Percentiles rank a stretch among this genome's conserved stretches.
Conservation (phyloP, 2,113 vertebrate species). For the Ia io region DNA sequence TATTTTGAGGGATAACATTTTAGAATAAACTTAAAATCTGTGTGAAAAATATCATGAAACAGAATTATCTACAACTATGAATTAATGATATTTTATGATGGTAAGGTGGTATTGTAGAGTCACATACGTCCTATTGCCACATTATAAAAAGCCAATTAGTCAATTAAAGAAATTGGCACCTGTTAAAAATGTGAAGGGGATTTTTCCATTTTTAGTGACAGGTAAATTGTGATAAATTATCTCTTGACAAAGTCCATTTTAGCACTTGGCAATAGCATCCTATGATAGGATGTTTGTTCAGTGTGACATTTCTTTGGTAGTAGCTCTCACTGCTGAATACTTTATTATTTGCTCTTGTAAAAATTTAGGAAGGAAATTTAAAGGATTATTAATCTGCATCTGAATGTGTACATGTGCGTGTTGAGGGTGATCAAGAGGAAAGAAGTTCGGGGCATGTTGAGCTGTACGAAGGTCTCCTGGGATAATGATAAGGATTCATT, state of each 20-base stretch:
- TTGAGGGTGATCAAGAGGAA: not conserved
- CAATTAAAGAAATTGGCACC: not conserved
- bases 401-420: not conserved
- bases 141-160: conserved; percentile 19
- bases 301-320: not conserved
- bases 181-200: not conserved
- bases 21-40: not conserved
- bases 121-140: not conserved
- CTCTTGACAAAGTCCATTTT: not conserved
- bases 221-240: not conserved
- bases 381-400: not conserved
- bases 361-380: not conserved
- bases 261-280: not conserved
- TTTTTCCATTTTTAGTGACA: conserved; percentile 32
- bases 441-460: not conserved
- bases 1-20: conserved; percentile 11
- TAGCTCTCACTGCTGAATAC: not conserved
- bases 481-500: not conserved
- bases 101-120: not conserved
- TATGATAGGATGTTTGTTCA: not conserved
- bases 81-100: conserved; percentile 24
- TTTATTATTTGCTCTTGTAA: conserved; percentile 15
- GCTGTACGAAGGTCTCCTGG: not conserved
- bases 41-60: not conserved
- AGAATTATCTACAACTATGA: not conserved